Percentiles rank a stretch among this genome's conserved stretches.
phyloP scores from a whole-genome alignment of 2,797 vertebrate species.

The Aselliscus stoliczkanus region DNA sequence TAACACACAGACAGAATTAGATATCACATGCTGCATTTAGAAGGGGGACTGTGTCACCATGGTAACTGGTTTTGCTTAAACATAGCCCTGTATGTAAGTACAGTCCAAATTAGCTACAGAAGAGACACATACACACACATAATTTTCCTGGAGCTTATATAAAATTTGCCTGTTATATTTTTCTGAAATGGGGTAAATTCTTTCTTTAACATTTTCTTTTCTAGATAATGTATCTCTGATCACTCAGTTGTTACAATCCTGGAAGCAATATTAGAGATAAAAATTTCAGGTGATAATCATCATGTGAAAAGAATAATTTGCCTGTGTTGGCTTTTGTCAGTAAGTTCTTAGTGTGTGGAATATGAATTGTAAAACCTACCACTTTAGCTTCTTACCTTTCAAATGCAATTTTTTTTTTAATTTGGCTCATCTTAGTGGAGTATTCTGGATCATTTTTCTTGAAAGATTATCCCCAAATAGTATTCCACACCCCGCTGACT shows the following conservation, averaged over 20 bases:
- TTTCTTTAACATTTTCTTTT: not conserved
- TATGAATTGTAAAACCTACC: not conserved
- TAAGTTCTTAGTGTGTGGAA: not conserved
- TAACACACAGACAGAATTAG: slow-evolving; percentile 46
- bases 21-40: slow-evolving; percentile 63
- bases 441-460: slow-evolving; percentile 51
- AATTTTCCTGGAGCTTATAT: slow-evolving; percentile 12
- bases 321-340: not conserved
- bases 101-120: slow-evolving; percentile 40
- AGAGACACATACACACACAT: not conserved
- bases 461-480: slow-evolving; percentile 65
- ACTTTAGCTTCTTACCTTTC: slow-evolving; percentile 18
- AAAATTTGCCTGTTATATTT: slow-evolving; percentile 23
- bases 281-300: not conserved
- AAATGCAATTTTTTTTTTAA: not conserved
- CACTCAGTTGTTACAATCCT: not conserved
- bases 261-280: not conserved
- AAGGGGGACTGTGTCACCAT: slow-evolving; percentile 65
- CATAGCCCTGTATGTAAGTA: not conserved
- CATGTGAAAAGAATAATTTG: not conserved
- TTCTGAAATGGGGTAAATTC: slow-evolving; percentile 1
- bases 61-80: slow-evolving; percentile 75
- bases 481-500: slow-evolving; percentile 47
- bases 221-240: not conserved
- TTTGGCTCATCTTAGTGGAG: slow-evolving; percentile 1